Evolutionary conservation across 2,113 vertebrate species (phyloP), one percentile per base, ranked within the genome.

Genomic region (Gasterosteus aculeatus): DNA sequence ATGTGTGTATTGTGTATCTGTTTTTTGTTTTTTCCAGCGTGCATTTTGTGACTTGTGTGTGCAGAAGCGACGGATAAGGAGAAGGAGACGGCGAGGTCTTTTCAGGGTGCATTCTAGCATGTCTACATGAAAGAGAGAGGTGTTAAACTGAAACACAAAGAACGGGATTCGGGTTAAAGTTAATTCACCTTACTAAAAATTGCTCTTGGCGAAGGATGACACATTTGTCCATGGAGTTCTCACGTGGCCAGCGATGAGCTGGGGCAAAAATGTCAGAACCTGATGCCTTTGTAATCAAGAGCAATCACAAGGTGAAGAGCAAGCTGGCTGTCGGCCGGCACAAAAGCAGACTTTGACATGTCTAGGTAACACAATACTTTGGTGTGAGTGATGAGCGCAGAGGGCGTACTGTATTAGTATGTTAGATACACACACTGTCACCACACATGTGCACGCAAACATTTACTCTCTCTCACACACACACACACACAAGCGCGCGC

Each of bases 331-430:
- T 67, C 35, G 22, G 72, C 75, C 31, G 19, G 69, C 75, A 87
- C 82, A 89, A 90, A 89, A 83, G 83, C 68, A 75, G 26, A 84
- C 78, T 83, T 61, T 86, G 87, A 81, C 86, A 82, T 5, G 74
- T 80, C 60, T 59, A 16, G 62, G 81, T 88, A 91, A 90, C 82
- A 82, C 85, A 85, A 89, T 84, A 73, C 76, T 71, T 47, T 72
- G 75, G 75, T 78, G 83, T 79, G 86, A 92, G 87, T 78, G 83
- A 89, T 59, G 71, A 87, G 83, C 10, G 26, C 59, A 69, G 77
- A 78, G 80, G 81, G 75, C 81, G 80, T 82, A 74, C 53, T 77
- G 72, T 82, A 39, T 61, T 75, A 86, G 79, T 83, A 82, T 62
- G 77, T 80, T 83, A 70, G 69, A 63, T 78, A 78, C 82, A 77